A percentile compares a stretch with the other conserved stretches of the same genome.
Evolutionary conservation across 2,113 vertebrate genomes (phyloP).

Genomic region (Micromys minutus): DNA sequence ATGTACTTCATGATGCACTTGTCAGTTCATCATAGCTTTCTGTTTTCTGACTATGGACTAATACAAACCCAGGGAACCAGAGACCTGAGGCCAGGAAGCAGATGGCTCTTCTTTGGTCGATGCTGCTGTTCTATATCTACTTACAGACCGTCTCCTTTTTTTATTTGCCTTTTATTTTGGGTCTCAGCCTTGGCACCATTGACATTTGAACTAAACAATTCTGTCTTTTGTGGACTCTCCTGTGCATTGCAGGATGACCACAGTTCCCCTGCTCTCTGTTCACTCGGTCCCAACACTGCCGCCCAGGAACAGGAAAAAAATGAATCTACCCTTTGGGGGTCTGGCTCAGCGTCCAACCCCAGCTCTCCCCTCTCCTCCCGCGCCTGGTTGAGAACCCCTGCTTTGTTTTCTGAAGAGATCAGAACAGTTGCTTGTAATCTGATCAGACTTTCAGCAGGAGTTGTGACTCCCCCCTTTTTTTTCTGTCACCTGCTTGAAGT

Average conservation of each 20-base stretch:
- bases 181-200: background rate
- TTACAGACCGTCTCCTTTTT: background rate
- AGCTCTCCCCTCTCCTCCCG: too few relatives aligned
- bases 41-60: background rate
- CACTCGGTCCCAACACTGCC: background rate
- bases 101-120: background rate
- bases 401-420: background rate
- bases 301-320: background rate
- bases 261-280: background rate
- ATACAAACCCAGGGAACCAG: background rate
- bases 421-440: background rate
- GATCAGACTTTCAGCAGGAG: background rate
- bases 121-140: background rate
- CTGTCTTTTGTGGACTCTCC: background rate
- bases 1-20: background rate
- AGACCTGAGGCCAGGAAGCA: background rate
- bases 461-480: background rate
- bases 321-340: background rate
- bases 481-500: background rate
- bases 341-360: background rate
- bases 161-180: background rate
- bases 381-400: background rate
- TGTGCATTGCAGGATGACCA: background rate
- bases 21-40: background rate
- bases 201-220: background rate